Evolutionary conservation across 2,113 vertebrate genomes (phyloP).

Genomic region (Onychorhynchus coronatus): DNA sequence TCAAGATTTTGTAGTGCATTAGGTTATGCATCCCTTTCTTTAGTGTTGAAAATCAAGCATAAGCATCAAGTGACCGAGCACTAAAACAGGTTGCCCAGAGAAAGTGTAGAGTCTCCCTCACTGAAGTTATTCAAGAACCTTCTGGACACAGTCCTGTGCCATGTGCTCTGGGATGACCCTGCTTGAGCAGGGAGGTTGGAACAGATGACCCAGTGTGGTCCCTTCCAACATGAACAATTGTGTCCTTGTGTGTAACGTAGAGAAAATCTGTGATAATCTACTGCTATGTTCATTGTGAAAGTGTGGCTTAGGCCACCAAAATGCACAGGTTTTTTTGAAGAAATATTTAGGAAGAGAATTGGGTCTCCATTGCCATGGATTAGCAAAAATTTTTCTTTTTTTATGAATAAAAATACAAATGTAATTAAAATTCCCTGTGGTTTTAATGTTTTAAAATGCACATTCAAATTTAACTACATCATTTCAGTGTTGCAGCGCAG

Average conservation of each 20-base stretch:
- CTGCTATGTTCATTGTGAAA: not conserved
- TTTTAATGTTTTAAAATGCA: not conserved
- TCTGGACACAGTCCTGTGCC: not conserved
- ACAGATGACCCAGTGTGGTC: not conserved
- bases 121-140: not conserved
- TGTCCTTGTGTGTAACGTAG: not conserved
- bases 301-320: not conserved
- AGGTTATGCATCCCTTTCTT: not conserved
- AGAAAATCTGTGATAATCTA: not conserved
- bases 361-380: not conserved
- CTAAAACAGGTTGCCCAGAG: not conserved
- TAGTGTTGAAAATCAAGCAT: not conserved
- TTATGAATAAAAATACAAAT: not conserved
- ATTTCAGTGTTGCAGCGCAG: not conserved
- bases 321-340: not conserved
- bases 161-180: not conserved
- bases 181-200: not conserved
- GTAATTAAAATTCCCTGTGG: accelerated
- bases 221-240: not conserved
- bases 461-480: not conserved
- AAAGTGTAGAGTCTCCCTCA: not conserved
- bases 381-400: not conserved
- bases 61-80: not conserved
- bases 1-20: not conserved
- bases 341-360: not conserved